Conservation (phyloP, 2,113 vertebrate genomes). For the Cyanoderma ruficeps region DNA sequence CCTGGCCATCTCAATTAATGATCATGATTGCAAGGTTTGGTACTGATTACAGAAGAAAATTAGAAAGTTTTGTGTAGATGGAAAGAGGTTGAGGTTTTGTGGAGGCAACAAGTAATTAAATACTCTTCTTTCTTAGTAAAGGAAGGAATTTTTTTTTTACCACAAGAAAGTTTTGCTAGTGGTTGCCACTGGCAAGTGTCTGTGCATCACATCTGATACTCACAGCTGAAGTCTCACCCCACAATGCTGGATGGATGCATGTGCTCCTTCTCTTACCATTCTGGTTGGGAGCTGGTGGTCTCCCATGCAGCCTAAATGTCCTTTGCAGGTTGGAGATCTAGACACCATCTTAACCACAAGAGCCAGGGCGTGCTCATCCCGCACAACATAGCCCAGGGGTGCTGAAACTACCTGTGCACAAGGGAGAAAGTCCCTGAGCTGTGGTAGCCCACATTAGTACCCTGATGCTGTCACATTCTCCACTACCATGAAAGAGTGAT, state of each 20-base stretch:
- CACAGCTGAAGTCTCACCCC: not conserved
- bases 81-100: not conserved
- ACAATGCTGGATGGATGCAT: not conserved
- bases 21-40: not conserved
- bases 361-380: not conserved
- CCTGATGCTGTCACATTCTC: not conserved
- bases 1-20: not conserved
- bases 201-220: not conserved
- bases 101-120: not conserved
- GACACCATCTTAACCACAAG: not conserved
- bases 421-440: not conserved
- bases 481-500: not conserved
- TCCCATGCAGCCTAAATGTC: not conserved
- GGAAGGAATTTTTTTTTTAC: not conserved
- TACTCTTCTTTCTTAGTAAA: not conserved
- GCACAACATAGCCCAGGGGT: not conserved
- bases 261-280: not conserved
- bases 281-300: rapidly evolving
- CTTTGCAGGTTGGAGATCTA: not conserved
- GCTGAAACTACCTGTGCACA: not conserved
- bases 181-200: not conserved
- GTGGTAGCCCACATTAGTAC: not conserved
- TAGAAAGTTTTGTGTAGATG: not conserved
- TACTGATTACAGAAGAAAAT: not conserved
- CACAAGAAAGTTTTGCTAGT: not conserved